phyloP scores from a whole-genome alignment of 2,888 invertebrate species.

The Dryocosmus kuriphilus region DNA sequence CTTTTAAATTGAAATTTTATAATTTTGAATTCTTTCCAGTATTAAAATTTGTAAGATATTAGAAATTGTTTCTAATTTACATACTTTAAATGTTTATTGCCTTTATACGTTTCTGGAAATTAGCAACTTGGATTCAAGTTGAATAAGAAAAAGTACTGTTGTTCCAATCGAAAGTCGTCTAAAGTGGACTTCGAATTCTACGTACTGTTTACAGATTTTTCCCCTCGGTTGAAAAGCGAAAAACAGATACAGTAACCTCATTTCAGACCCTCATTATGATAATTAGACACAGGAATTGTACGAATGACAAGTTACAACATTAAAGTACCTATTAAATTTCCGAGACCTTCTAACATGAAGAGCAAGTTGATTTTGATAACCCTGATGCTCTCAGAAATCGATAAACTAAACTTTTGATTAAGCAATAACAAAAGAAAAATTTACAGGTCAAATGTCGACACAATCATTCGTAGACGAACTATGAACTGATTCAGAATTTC shows the following conservation, averaged over 20 bases:
- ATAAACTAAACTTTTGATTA: slow-evolving; percentile 20
- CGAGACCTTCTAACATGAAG: neutral
- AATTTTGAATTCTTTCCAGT: too few species aligned
- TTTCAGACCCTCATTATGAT: slow-evolving; percentile 7
- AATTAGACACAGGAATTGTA: neutral
- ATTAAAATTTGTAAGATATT: too few species aligned
- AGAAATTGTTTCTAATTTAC: too few species aligned
- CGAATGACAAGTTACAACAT: neutral
- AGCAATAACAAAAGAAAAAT: slow-evolving; percentile 16
- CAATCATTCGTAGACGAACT: slow-evolving; percentile 1
- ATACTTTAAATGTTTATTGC: too few species aligned
- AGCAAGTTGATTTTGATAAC: slow-evolving; percentile 22
- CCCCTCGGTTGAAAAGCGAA: neutral
- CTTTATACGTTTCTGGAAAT: too few species aligned
- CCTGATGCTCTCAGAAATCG: slow-evolving; percentile 22
- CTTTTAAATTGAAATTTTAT: too few species aligned
- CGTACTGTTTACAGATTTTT: neutral
- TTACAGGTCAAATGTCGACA: slow-evolving; percentile 21
- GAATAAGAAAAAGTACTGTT: too few species aligned
- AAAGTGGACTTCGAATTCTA: too few species aligned
- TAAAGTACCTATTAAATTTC: neutral
- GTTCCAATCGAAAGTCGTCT: too few species aligned
- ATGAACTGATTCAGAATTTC: neutral
- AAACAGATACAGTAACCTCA: neutral
- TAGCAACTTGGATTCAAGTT: too few species aligned